phyloP scores from a whole-genome alignment of 1,140 invertebrate species.

The Pseudomyrmex gracilis region DNA sequence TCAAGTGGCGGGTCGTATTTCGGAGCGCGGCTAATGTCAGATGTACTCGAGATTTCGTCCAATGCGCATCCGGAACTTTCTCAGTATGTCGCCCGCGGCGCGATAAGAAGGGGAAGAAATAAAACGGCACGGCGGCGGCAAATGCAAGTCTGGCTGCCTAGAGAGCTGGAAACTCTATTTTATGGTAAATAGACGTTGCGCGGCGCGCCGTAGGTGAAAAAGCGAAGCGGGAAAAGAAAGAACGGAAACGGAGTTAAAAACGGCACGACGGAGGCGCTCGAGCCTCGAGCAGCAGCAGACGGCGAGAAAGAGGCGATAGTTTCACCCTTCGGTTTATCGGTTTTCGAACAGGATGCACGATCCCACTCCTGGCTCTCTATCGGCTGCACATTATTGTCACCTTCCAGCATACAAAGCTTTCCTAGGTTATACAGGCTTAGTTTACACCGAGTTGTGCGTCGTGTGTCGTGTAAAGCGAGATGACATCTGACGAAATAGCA shows the following conservation, averaged over 20 bases:
- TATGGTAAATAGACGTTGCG: conserved; percentile 74
- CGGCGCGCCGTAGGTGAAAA: conserved; percentile 42
- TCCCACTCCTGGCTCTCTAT: conserved; percentile 27
- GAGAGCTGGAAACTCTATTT: conserved; percentile 75
- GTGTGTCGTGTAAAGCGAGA: not conserved
- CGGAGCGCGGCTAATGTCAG: conserved; percentile 28
- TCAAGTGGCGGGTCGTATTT: conserved; percentile 33
- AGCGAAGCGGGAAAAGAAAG: conserved; percentile 42
- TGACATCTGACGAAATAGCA: conserved; percentile 25
- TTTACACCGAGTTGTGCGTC: not conserved
- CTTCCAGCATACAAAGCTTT: conserved; percentile 39
- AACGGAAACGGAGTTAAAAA: conserved; percentile 55
- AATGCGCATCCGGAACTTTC: conserved; percentile 66
- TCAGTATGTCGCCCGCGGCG: conserved; percentile 67
- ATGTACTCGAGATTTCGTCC: conserved; percentile 55
- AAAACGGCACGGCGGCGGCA: conserved; percentile 52
- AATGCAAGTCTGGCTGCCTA: conserved; percentile 59
- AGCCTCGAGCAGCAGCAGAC: conserved; percentile 34
- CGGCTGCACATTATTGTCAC: conserved; percentile 57
- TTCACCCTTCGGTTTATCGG: conserved; percentile 68
- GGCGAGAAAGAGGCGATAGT: conserved; percentile 46
- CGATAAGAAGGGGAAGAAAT: conserved; percentile 73
- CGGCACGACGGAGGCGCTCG: conserved; percentile 28
- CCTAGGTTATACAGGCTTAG: conserved; percentile 18
- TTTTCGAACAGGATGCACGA: conserved; percentile 55